Evolutionary conservation across 2,113 vertebrate species (phyloP).

Genomic region (Aleadryas rufinucha): DNA sequence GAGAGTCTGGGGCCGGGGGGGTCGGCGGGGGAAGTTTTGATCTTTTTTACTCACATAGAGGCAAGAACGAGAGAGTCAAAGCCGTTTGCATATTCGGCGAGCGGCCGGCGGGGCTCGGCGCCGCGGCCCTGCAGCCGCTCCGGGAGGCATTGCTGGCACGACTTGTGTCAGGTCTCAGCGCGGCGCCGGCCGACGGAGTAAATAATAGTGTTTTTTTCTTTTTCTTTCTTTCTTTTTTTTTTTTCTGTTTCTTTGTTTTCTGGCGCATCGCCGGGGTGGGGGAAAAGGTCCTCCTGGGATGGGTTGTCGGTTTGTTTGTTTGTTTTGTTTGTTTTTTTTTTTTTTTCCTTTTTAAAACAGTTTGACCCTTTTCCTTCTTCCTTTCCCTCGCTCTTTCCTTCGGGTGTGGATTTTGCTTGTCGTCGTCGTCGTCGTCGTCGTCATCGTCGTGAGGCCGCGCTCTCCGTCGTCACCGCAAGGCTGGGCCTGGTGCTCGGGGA

Average conservation of each 20-base stretch:
- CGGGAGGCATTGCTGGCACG: background rate
- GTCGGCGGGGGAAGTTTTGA: background rate
- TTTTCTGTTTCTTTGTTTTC: background rate
- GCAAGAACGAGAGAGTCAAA: constrained; percentile 5
- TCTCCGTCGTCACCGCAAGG: constrained; percentile 52
- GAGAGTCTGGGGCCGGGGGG: background rate
- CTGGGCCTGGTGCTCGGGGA: constrained; percentile 48
- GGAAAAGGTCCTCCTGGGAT: background rate
- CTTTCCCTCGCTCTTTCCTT: constrained; percentile 51
- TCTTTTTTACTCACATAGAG: constrained; percentile 48
- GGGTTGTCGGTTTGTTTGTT: background rate
- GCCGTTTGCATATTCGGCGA: background rate
- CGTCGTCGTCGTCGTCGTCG: background rate
- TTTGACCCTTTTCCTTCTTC: constrained; percentile 48
- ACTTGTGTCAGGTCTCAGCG: constrained; percentile 30
- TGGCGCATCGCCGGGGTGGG: background rate
- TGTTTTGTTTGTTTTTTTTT: background rate
- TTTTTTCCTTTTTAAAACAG: constrained; percentile 26
- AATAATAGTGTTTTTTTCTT: constrained; percentile 36
- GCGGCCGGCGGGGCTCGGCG: background rate
- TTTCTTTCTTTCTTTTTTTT: background rate
- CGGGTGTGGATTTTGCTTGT: background rate
- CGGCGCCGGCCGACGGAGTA: background rate
- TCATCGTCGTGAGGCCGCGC: background rate
- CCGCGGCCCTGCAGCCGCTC: background rate